Percentiles rank a stretch among this genome's conserved stretches.
These are phyloP conservation scores for Apodemia mormo DNA, from an alignment of 2,888 invertebrate genomes.

Conservation along the genomic window DNA sequence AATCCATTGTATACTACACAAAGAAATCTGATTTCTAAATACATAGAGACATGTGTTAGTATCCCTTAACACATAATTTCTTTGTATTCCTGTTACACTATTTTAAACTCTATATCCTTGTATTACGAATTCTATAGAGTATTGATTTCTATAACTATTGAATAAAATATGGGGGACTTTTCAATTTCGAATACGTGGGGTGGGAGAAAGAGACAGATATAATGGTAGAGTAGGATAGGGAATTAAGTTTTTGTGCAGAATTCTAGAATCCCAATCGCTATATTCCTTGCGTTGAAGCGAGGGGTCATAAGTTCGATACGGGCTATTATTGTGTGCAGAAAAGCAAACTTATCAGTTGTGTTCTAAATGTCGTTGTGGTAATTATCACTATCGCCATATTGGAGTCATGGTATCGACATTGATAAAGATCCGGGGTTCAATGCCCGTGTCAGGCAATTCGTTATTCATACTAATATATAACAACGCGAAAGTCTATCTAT, in stretches of 20 bases:
- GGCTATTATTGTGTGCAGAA: too few species aligned
- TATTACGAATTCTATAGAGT: constrained; percentile 15
- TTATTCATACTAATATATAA: too few species aligned
- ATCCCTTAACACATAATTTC: constrained; percentile 23
- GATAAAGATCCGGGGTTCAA: too few species aligned
- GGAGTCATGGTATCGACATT: too few species aligned
- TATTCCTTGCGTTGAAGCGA: neutral
- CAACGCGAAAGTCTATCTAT: too few species aligned
- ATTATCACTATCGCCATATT: too few species aligned
- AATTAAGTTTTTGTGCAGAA: neutral
- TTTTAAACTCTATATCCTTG: neutral
- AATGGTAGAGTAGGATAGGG: neutral
- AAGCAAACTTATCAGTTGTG: too few species aligned
- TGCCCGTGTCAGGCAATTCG: too few species aligned
- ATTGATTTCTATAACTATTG: constrained; percentile 19
- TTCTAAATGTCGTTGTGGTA: too few species aligned
- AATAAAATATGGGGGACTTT: constrained; percentile 17
- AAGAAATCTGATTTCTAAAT: constrained; percentile 26
- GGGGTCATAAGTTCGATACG: neutral
- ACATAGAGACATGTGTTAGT: constrained; percentile 22
- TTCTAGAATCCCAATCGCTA: neutral
- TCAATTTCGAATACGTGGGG: constrained; percentile 1
- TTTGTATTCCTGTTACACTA: neutral
- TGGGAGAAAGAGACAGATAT: neutral
- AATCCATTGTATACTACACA: constrained; percentile 31